phyloP scores from a whole-genome alignment of 2,113 vertebrate genomes.

The Lepisosteus oculatus region DNA sequence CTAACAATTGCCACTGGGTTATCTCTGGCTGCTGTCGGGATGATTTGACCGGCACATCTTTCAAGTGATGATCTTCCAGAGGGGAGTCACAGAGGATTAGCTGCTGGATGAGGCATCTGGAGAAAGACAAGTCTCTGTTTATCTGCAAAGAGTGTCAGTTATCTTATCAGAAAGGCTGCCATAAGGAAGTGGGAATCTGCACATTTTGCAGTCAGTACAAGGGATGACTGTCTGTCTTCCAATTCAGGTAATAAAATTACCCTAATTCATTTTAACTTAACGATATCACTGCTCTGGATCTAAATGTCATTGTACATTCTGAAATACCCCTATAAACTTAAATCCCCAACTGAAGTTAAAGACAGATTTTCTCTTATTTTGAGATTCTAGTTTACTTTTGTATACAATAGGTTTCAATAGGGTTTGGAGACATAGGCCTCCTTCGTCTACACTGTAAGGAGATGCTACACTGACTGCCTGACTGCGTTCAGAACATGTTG shows the following conservation, averaged over 20 bases:
- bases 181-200: slow-evolving; percentile 28
- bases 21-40: slow-evolving; percentile 35
- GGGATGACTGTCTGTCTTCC: slow-evolving; percentile 51
- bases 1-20: slow-evolving; percentile 39
- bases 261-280: too few species aligned
- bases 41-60: slow-evolving; percentile 49
- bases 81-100: slow-evolving; percentile 54
- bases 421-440: too few species aligned
- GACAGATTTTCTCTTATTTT: too few species aligned
- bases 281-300: too few species aligned
- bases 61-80: slow-evolving; percentile 38
- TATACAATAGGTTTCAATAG: too few species aligned
- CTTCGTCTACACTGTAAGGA: too few species aligned
- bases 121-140: slow-evolving; percentile 45
- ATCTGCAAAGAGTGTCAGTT: slow-evolving; percentile 51
- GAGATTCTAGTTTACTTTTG: too few species aligned
- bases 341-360: too few species aligned
- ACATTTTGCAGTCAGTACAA: slow-evolving; percentile 41
- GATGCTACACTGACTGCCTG: too few species aligned
- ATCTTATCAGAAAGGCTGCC: slow-evolving; percentile 44
- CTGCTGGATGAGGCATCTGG: slow-evolving; percentile 53
- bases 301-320: too few species aligned
- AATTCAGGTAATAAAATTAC: slow-evolving; percentile 48
- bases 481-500: too few species aligned
- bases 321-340: too few species aligned